Conservation (phyloP, 2,113 vertebrate species). For the Dipodomys stephensi region DNA sequence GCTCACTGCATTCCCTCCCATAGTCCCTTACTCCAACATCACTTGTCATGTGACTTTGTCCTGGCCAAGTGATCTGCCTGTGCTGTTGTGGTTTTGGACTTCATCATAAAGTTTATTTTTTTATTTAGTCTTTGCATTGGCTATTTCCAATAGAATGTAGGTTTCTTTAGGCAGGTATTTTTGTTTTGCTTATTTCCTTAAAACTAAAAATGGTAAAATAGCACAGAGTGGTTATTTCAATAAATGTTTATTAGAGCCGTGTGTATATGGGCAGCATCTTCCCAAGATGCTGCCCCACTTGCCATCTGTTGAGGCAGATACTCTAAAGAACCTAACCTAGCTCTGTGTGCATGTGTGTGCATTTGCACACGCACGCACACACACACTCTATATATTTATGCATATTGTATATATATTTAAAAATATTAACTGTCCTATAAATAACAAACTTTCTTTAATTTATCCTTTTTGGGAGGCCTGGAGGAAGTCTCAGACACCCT, state of each 20-base stretch:
- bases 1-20: not conserved
- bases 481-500: not conserved
- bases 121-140: not conserved
- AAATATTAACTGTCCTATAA: not conserved
- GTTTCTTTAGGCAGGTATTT: not conserved
- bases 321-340: not conserved
- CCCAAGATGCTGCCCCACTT: not conserved
- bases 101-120: not conserved
- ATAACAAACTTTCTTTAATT: not conserved
- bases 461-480: not conserved
- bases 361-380: no score
- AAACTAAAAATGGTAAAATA: not conserved
- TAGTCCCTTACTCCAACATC: not conserved
- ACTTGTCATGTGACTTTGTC: not conserved
- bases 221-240: not conserved
- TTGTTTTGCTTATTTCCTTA: slow-evolving; percentile 25
- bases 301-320: not conserved
- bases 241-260: not conserved
- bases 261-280: not conserved
- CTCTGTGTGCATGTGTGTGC: no score
- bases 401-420: not conserved
- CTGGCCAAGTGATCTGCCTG: not conserved
- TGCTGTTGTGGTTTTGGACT: not conserved
- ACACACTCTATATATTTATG: no score
- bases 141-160: not conserved